Evolutionary conservation across 2,113 vertebrate genomes (phyloP).

Genomic region (Empidonax alnorum): DNA sequence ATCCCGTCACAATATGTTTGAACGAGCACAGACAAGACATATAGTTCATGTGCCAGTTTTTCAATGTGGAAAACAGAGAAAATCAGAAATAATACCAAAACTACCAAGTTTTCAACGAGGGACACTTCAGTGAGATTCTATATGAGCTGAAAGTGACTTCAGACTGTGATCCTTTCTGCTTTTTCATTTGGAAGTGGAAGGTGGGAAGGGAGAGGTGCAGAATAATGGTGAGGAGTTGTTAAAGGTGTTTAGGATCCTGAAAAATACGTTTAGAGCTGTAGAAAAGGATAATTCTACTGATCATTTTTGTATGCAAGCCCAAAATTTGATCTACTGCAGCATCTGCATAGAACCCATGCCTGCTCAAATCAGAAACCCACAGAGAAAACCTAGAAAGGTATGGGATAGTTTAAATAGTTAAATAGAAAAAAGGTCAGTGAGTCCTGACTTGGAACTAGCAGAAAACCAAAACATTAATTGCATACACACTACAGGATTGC

Average conservation of each 20-base stretch:
- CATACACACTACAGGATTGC: accelerated
- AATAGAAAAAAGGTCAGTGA: neutral
- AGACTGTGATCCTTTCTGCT: neutral
- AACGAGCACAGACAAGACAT: neutral
- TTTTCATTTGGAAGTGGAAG: neutral
- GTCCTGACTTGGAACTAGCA: neutral
- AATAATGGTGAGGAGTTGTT: neutral
- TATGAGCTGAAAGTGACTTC: neutral
- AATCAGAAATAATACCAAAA: neutral
- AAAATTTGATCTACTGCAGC: neutral
- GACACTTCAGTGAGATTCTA: neutral
- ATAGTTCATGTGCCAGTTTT: neutral
- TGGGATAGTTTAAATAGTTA: neutral
- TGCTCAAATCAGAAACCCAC: neutral
- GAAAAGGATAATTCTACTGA: neutral
- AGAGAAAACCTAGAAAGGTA: neutral
- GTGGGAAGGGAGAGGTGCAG: neutral
- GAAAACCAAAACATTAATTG: neutral
- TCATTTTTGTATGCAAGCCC: neutral
- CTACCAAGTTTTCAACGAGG: neutral
- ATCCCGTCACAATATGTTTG: neutral
- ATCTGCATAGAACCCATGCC: neutral
- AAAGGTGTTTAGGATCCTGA: neutral
- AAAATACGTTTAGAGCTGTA: neutral
- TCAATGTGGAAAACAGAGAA: neutral